phyloP scores from a whole-genome alignment of 92 coral and sea anemone genomes.

The Siderastrea siderea region DNA sequence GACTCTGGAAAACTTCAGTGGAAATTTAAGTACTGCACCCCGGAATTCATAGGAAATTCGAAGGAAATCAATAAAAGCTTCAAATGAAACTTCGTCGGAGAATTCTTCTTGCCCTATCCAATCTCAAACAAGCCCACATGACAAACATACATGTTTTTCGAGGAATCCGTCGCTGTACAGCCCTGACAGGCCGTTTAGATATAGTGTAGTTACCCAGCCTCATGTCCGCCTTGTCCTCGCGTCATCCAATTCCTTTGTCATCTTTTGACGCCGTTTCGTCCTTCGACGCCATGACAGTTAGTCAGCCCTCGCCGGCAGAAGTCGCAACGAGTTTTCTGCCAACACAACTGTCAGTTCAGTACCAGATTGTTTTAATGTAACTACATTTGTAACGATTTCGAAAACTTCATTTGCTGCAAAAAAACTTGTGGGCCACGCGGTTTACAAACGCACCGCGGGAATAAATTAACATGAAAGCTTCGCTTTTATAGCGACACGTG shows the following conservation, averaged over 20 bases:
- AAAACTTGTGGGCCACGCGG: conserved; percentile 30
- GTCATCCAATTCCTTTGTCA: conserved; percentile 36
- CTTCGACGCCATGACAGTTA: conserved; percentile 42
- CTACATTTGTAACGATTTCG: conserved; percentile 25
- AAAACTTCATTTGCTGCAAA: conserved; percentile 45
- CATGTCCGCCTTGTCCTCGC: conserved; percentile 37
- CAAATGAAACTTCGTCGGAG: conserved; percentile 27
- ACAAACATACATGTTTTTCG: conserved; percentile 53
- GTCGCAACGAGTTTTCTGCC: conserved; percentile 59
- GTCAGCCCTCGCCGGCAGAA: conserved; percentile 34
- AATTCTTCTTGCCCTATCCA: conserved; percentile 55
- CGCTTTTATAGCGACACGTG: conserved; percentile 23
- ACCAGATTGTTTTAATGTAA: conserved; percentile 25
- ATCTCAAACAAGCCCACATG: conserved; percentile 15
- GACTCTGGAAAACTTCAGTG: conserved; percentile 25
- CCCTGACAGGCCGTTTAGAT: conserved; percentile 11
- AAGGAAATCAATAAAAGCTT: conserved; percentile 15
- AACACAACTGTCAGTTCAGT: conserved; percentile 69
- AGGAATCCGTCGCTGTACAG: conserved; percentile 19
- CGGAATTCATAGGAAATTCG: conserved; percentile 10
- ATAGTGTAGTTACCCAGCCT: conserved; percentile 35
- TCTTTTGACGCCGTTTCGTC: conserved; percentile 19
- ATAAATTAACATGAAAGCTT: conserved; percentile 27
- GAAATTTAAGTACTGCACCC: conserved; percentile 17
- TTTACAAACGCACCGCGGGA: not conserved